Evolutionary conservation across 1,140 invertebrate species (phyloP).

Genomic region (Bombus pascuorum): DNA sequence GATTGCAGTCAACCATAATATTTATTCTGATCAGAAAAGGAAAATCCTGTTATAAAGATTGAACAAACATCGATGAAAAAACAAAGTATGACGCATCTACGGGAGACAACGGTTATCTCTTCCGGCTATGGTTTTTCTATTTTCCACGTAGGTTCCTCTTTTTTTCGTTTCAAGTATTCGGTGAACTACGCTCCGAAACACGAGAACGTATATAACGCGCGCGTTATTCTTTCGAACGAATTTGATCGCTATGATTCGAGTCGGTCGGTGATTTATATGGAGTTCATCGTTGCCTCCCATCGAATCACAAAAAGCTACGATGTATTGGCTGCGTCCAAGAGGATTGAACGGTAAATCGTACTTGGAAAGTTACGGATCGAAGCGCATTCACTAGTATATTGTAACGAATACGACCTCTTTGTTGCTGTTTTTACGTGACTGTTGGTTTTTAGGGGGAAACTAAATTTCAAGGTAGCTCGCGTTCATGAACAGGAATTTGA

Average conservation of each 20-base stretch:
- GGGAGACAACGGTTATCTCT: not conserved
- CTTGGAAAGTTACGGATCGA: conserved; percentile 57
- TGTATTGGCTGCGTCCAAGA: conserved; percentile 5
- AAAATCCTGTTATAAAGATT: not conserved
- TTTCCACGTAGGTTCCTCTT: too few species aligned
- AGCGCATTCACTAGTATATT: conserved; percentile 20
- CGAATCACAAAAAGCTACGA: conserved; percentile 43
- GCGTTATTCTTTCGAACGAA: not conserved
- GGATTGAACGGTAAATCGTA: conserved; percentile 61
- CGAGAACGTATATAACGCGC: not conserved
- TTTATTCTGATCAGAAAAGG: not conserved
- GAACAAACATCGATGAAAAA: not conserved
- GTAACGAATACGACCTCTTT: conserved; percentile 37
- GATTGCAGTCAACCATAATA: not conserved
- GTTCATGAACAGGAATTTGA: conserved; percentile 28
- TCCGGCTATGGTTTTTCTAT: not conserved
- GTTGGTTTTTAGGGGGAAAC: conserved; percentile 20
- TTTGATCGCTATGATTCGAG: not conserved
- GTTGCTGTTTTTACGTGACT: not conserved
- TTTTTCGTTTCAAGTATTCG: not conserved
- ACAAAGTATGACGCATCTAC: not conserved
- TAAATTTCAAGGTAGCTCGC: conserved; percentile 25
- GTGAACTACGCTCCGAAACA: not conserved
- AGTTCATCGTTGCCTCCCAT: conserved; percentile 42
- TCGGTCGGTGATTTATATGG: conserved; percentile 49